Evolutionary conservation across 2,113 vertebrate genomes (phyloP).

Genomic region (Vireo altiloquus): DNA sequence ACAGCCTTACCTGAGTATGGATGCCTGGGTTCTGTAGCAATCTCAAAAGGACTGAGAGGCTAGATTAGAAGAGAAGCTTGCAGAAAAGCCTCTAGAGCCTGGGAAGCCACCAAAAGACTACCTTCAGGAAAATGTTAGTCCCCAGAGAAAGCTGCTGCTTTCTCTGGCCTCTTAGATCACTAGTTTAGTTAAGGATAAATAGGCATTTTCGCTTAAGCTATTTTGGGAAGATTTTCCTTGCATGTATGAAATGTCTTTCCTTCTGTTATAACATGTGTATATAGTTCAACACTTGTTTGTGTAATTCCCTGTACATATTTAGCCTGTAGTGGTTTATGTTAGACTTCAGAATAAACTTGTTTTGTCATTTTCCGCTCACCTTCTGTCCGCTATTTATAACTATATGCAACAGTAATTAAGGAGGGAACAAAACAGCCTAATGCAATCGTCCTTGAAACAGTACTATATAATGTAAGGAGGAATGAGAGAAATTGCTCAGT

Average conservation of each 20-base stretch:
- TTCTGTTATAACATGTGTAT: constrained; percentile 63
- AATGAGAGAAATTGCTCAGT: background rate
- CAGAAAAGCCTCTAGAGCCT: background rate
- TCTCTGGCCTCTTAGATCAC: background rate
- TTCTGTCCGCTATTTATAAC: constrained; percentile 69
- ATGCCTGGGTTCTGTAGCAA: background rate
- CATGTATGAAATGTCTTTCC: constrained; percentile 48
- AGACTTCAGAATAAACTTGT: constrained; percentile 67
- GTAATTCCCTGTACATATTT: constrained; percentile 63
- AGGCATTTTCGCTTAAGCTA: constrained; percentile 5
- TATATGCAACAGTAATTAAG: constrained; percentile 56
- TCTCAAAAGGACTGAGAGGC: background rate
- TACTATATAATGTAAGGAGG: background rate
- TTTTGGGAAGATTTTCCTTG: constrained; percentile 39
- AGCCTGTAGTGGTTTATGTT: constrained; percentile 67
- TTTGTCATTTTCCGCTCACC: constrained; percentile 66
- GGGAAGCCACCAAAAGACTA: background rate
- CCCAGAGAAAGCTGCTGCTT: background rate
- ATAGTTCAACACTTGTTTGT: constrained; percentile 60
- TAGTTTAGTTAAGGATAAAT: constrained; percentile 1
- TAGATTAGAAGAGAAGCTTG: background rate
- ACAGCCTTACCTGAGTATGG: background rate
- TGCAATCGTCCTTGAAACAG: constrained; percentile 4
- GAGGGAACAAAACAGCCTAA: constrained; percentile 14
- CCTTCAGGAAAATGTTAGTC: background rate